These are phyloP conservation scores for Ptilodon capucinus DNA, from an alignment of 2,888 invertebrate species.

Conservation along the genomic window DNA sequence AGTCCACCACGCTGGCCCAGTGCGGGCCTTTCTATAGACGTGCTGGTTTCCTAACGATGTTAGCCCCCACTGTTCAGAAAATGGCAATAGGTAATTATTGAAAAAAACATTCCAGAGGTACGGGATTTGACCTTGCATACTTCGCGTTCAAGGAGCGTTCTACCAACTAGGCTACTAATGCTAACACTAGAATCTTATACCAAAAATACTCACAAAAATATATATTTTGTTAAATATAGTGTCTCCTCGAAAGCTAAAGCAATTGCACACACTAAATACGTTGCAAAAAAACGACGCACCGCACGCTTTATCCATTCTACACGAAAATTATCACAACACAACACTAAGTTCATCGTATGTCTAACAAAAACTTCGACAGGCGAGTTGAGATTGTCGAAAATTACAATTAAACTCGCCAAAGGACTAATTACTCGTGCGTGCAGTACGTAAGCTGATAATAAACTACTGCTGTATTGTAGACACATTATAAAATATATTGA, in stretches of 20 bases:
- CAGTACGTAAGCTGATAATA: neutral
- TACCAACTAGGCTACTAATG: too few relatives aligned
- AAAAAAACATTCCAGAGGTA: too few relatives aligned
- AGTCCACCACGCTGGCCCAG: too few relatives aligned
- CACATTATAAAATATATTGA: neutral
- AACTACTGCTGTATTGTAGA: neutral
- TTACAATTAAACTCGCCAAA: neutral
- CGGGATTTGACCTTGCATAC: too few relatives aligned
- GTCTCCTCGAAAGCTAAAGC: neutral
- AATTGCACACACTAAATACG: neutral
- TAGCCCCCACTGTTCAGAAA: too few relatives aligned
- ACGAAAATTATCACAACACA: neutral
- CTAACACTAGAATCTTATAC: too few relatives aligned
- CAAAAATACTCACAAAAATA: conserved; percentile 1
- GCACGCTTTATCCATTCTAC: neutral
- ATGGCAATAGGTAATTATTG: too few relatives aligned
- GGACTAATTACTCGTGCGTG: neutral
- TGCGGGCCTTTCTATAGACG: too few relatives aligned
- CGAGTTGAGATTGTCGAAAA: neutral
- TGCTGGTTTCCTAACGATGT: too few relatives aligned
- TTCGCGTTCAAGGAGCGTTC: too few relatives aligned
- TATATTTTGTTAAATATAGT: neutral
- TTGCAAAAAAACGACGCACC: neutral
- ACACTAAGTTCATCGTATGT: neutral
- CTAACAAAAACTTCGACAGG: neutral